Percentiles rank a stretch among this genome's conserved stretches.
phyloP scores from a whole-genome alignment of 1,140 invertebrate species.

The Fopius arisanus region DNA sequence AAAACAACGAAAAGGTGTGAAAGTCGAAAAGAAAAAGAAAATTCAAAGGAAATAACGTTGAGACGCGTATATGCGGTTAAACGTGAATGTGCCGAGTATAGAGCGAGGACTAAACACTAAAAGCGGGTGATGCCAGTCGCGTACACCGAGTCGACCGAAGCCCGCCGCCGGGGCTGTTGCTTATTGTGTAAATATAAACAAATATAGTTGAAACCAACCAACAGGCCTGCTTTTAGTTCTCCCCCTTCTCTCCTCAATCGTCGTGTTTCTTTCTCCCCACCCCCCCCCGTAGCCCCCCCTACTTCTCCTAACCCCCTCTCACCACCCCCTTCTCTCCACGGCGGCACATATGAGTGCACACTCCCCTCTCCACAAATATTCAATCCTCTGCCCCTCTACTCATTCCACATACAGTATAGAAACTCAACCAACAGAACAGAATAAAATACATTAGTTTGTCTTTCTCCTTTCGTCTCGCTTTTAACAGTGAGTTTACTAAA shows the following conservation, averaged over 20 bases:
- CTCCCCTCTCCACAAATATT: slow-evolving; percentile 10
- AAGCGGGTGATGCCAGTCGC: slow-evolving; percentile 44
- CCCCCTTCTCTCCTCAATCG: slow-evolving; percentile 33
- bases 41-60: slow-evolving; percentile 21
- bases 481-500: neutral
- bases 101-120: slow-evolving; percentile 62
- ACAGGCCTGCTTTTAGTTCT: slow-evolving; percentile 64
- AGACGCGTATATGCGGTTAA: slow-evolving; percentile 27
- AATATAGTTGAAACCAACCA: slow-evolving; percentile 66
- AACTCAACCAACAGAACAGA: neutral
- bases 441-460: neutral
- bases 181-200: slow-evolving; percentile 68
- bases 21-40: neutral
- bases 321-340: slow-evolving; percentile 2
- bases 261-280: slow-evolving; percentile 32
- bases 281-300: slow-evolving; percentile 31
- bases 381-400: neutral
- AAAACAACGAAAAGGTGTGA: slow-evolving; percentile 1
- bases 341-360: neutral
- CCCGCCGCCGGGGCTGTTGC: slow-evolving; percentile 60
- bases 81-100: slow-evolving; percentile 45
- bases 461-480: neutral
- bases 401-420: neutral
- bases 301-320: slow-evolving; percentile 38
- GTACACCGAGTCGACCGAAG: slow-evolving; percentile 30